Percentiles rank a stretch among this genome's conserved stretches.
Conservation (phyloP, 1,140 invertebrate genomes). For the Drosophila tsacasi region DNA sequence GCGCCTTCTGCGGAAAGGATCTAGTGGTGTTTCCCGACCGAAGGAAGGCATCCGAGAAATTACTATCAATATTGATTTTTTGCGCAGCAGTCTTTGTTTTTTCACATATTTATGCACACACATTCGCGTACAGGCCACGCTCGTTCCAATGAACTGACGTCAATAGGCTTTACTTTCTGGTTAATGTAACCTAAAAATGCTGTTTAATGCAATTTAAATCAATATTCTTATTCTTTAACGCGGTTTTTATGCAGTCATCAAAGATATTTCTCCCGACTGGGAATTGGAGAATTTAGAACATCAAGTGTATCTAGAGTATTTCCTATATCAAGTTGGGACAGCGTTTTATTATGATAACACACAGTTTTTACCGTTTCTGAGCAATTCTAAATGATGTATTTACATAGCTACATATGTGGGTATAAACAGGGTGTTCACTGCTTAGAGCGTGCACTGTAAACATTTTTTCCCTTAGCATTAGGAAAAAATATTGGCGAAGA, state of each 20-base stretch:
- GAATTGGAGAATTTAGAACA: background rate
- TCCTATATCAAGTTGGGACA: background rate
- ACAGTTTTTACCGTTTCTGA: background rate
- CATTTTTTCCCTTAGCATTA: constrained; percentile 48
- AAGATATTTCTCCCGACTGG: background rate
- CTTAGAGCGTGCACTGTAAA: constrained; percentile 11
- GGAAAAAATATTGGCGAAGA: constrained; percentile 26
- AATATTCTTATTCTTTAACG: background rate
- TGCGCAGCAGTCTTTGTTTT: constrained; percentile 54
- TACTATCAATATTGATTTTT: constrained; percentile 79
- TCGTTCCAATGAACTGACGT: constrained; percentile 5
- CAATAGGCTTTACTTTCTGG: background rate
- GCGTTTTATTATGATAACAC: background rate
- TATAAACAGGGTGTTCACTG: background rate
- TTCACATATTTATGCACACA: constrained; percentile 64
- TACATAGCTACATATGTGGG: background rate
- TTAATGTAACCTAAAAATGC: background rate
- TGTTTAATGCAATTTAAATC: background rate
- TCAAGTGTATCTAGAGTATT: background rate
- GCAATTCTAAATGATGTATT: background rate
- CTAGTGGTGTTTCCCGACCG: constrained; percentile 9
- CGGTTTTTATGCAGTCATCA: background rate
- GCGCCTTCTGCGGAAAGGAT: constrained; percentile 41
- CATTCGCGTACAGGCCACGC: constrained; percentile 38
- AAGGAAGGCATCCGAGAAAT: constrained; percentile 38